A percentile compares a stretch with the other conserved stretches of the same genome.
Evolutionary conservation across 2,797 vertebrate species (phyloP).

Genomic region (Dryobates pubescens): DNA sequence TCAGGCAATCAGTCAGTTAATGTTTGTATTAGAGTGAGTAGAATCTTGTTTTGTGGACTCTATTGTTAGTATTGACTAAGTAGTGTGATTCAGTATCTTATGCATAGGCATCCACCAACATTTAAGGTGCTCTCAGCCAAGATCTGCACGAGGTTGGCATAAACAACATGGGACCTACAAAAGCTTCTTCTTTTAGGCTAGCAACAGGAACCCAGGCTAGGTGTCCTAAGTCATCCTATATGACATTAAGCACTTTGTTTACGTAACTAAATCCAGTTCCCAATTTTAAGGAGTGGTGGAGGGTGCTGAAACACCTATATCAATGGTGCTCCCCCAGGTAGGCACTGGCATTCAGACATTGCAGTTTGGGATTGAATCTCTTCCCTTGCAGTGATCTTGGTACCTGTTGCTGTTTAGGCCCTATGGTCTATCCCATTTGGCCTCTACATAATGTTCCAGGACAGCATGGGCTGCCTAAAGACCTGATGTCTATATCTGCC

Average conservation of each 20-base stretch:
- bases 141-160: not conserved
- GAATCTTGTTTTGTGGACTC: not conserved
- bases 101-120: fast-evolving
- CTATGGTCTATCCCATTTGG: not conserved
- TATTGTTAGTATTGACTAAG: not conserved
- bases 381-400: not conserved
- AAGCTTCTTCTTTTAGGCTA: not conserved
- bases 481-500: not conserved
- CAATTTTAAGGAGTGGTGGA: not conserved
- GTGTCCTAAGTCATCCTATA: not conserved
- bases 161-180: not conserved
- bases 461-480: not conserved
- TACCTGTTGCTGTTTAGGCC: not conserved
- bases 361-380: not conserved
- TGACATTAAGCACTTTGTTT: not conserved
- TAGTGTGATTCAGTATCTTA: not conserved
- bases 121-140: not conserved
- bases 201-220: not conserved
- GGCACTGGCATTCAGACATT: not conserved
- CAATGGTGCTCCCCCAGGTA: fast-evolving
- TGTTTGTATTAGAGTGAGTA: not conserved
- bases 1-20: not conserved
- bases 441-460: not conserved
- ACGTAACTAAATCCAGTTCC: not conserved
- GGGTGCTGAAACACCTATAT: not conserved